Conservation (phyloP, 1,140 invertebrate genomes). For the Hesperophylax magnus region DNA sequence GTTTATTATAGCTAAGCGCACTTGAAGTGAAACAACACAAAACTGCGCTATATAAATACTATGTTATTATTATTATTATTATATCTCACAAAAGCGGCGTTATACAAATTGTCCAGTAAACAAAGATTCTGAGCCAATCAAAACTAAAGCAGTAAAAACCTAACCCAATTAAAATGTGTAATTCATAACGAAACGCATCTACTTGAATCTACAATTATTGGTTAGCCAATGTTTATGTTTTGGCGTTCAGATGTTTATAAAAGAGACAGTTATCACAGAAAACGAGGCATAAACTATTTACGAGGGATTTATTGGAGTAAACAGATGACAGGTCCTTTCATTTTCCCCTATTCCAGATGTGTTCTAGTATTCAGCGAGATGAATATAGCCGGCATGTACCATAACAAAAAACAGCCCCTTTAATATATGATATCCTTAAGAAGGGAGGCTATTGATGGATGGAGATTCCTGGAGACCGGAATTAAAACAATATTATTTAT, state of each 20-base stretch:
- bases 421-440: not conserved
- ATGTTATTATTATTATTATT: too few species aligned
- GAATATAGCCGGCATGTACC: not conserved
- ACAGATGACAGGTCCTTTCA: slow-evolving; percentile 55
- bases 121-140: too few species aligned
- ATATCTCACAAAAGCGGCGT: too few species aligned
- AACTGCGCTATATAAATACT: too few species aligned
- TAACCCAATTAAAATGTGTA: too few species aligned
- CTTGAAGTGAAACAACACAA: too few species aligned
- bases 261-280: slow-evolving; percentile 20
- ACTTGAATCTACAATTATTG: too few species aligned
- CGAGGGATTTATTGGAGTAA: slow-evolving; percentile 56
- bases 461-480: not conserved
- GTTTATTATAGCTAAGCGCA: too few species aligned
- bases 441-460: not conserved
- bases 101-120: too few species aligned
- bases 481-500: slow-evolving; percentile 29
- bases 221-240: slow-evolving; percentile 16
- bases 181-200: too few species aligned
- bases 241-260: not conserved
- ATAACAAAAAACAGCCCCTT: slow-evolving; percentile 26
- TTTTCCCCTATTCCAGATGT: slow-evolving; percentile 37
- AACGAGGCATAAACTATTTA: slow-evolving; percentile 33
- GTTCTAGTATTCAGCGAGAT: not conserved
- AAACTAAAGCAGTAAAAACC: too few species aligned